Conservation (phyloP, 1,140 invertebrate species). For the Drosophila mojavensis region DNA sequence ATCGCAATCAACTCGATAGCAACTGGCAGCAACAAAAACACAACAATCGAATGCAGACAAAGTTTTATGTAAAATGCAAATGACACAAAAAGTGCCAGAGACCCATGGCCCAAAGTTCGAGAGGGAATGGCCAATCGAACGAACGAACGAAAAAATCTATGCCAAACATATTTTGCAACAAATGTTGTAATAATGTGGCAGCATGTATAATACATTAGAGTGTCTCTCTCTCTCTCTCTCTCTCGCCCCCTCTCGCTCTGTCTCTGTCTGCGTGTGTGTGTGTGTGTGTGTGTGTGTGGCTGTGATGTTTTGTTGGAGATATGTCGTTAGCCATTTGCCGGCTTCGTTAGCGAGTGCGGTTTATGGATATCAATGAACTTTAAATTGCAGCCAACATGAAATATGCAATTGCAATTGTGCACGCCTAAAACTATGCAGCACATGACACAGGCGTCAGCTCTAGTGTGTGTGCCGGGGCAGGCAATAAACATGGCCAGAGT, state of each 20-base stretch:
- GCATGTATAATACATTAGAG: slow-evolving; percentile 1
- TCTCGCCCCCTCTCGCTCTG: background rate
- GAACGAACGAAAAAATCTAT: slow-evolving; percentile 36
- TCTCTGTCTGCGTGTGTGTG: background rate
- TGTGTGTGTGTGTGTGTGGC: background rate
- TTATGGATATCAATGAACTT: slow-evolving; percentile 82
- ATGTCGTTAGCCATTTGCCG: slow-evolving; percentile 27
- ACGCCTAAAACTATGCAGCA: slow-evolving; percentile 67
- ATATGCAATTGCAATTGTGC: slow-evolving; percentile 73
- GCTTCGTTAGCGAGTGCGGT: slow-evolving; percentile 56
- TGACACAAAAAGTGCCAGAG: slow-evolving; percentile 57
- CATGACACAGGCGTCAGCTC: background rate
- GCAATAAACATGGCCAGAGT: slow-evolving; percentile 61
- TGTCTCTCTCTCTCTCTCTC: too few species aligned
- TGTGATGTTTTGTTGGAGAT: slow-evolving; percentile 6
- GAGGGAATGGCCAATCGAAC: background rate
- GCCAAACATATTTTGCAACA: slow-evolving; percentile 62
- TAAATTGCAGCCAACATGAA: slow-evolving; percentile 74
- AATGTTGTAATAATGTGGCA: slow-evolving; percentile 61
- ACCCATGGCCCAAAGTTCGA: slow-evolving; percentile 20
- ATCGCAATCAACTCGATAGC: slow-evolving; percentile 59
- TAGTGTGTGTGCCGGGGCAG: background rate
- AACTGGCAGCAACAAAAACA: slow-evolving; percentile 13
- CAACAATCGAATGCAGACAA: slow-evolving; percentile 48
- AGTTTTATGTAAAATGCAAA: slow-evolving; percentile 77